Evolutionary conservation across 2,797 vertebrate genomes (phyloP), one percentile per base, ranked within the genome.

Genomic region (Poecilia velifera): DNA sequence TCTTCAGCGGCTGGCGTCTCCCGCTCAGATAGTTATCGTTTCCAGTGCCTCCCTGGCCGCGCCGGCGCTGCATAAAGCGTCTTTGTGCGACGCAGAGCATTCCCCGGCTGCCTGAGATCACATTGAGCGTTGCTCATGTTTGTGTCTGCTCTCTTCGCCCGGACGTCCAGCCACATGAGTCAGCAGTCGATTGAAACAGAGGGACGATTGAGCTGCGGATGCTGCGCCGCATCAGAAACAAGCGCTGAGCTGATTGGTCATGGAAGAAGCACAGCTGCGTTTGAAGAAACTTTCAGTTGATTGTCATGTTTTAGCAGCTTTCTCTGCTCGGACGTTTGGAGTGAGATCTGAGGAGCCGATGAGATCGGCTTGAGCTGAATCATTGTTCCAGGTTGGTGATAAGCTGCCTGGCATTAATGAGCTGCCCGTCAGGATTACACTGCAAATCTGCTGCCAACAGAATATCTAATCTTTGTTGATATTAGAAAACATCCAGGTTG

Each of bases 61-160:
- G 57, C 72, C 78, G 1, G 0, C 55, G 72, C 87, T 16, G 86
- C 80, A 93, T 92, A 94, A 93, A 92, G 93, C 74, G 80, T 83
- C 91, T 93, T 93, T 94, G 91, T 95, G 80, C 88, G 53, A 68
- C 87, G 79, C 81, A 72, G 83, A 89, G 80, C 72, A 57, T 88
- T 91, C 85, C 86, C 81, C 78, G 79, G 87, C 88, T 82, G 84
- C 80, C 85, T 68, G 86, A 87, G 87, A 91, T 93, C 92, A 88
- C 87, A 79, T 74, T 64, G 77, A 88, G 81, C 72, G 74, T 76
- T 76, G 79, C 72, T 87, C 47, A 64, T 86, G 87, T 87, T 89
- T 85, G 86, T 85, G 89, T 57, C 76, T 71, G 31, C 72, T 78
- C 36, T 78, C 70, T n/a, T 53, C 76, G 55, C 66, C 51, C 59